Evolutionary conservation across 2,113 vertebrate species (phyloP).

Genomic region (Austrofundulus limnaeus): DNA sequence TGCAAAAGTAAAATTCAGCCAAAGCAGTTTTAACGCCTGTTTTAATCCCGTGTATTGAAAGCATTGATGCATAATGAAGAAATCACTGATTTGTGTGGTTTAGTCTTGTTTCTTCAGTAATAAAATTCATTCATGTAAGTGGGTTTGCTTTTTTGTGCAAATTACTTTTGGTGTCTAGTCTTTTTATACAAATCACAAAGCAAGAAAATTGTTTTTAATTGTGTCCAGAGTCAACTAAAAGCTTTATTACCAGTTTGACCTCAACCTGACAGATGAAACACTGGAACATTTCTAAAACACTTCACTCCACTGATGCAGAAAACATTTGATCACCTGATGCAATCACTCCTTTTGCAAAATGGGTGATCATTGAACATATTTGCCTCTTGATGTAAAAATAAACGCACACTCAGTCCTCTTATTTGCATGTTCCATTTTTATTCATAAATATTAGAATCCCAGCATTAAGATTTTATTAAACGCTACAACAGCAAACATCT

Average conservation of each 20-base stretch:
- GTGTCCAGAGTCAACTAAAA: too few species aligned
- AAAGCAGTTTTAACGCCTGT: neutral
- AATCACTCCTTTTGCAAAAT: too few species aligned
- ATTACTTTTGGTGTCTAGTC: too few species aligned
- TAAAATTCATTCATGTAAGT: conserved; percentile 32
- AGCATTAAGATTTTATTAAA: conserved; percentile 67
- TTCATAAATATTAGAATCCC: conserved; percentile 61
- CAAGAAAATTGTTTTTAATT: too few species aligned
- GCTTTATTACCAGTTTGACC: too few species aligned
- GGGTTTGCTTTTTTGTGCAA: neutral
- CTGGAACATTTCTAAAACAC: too few species aligned
- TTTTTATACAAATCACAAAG: neutral
- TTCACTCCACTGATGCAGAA: too few species aligned
- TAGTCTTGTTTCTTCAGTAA: conserved; percentile 32
- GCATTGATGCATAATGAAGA: too few species aligned
- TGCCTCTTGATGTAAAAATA: neutral
- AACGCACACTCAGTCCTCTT: neutral
- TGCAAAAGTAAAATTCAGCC: conserved; percentile 2
- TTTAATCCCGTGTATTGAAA: neutral
- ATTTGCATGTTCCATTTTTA: conserved; percentile 75
- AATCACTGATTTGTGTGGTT: conserved; percentile 14
- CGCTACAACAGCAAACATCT: conserved; percentile 60
- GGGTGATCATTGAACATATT: too few species aligned
- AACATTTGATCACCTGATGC: too few species aligned
- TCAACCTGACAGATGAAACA: too few species aligned